Conservation (phyloP, 2,888 invertebrate genomes). For the Elegia similella region DNA sequence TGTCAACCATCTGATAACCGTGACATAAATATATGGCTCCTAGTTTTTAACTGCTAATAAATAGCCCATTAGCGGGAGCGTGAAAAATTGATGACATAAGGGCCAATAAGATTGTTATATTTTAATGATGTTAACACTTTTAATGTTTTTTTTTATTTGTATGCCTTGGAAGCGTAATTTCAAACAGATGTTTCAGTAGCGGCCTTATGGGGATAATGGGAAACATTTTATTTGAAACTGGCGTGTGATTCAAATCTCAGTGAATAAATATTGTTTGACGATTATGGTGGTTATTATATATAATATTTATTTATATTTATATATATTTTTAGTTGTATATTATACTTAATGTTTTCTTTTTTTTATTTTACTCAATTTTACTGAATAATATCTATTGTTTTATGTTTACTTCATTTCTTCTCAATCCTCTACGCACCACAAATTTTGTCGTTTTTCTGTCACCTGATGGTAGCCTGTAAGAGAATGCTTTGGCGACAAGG, state of each 20-base stretch:
- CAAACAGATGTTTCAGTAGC: slow-evolving; percentile 11
- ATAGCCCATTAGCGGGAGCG: slow-evolving; percentile 8
- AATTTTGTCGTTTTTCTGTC: too few relatives aligned
- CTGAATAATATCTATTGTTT: too few relatives aligned
- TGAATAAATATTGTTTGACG: too few relatives aligned
- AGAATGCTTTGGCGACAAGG: too few relatives aligned
- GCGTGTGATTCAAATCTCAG: neutral
- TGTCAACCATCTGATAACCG: slow-evolving; percentile 11
- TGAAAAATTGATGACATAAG: slow-evolving; percentile 6
- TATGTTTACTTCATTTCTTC: too few relatives aligned
- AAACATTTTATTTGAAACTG: neutral
- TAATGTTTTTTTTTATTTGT: slow-evolving; percentile 7
- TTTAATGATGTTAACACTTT: slow-evolving; percentile 12
- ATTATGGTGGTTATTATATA: too few relatives aligned
- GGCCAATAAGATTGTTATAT: slow-evolving; percentile 10
- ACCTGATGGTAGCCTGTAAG: too few relatives aligned
- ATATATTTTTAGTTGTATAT: too few relatives aligned
- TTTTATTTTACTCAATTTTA: too few relatives aligned
- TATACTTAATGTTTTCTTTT: too few relatives aligned
- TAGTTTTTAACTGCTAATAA: slow-evolving; percentile 13
- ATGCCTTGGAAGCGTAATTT: neutral
- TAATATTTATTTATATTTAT: too few relatives aligned
- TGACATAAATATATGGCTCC: slow-evolving; percentile 14
- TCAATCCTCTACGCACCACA: too few relatives aligned
- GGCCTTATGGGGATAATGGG: neutral